Conservation (phyloP, 2,888 invertebrate species). For the Pterobdella sp. region DNA sequence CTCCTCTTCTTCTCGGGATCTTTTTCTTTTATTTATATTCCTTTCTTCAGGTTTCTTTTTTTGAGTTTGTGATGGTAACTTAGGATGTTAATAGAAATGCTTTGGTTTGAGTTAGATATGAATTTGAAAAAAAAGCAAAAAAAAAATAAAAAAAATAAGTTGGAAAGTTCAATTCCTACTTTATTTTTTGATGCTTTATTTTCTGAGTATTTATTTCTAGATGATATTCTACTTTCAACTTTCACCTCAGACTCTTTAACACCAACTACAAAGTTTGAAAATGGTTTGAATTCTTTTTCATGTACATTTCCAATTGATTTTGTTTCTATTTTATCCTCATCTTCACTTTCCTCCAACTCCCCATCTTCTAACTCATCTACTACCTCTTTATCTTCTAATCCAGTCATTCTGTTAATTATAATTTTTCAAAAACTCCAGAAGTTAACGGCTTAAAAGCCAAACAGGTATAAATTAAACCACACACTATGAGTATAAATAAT, state of each 20-base stretch:
- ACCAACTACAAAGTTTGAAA: too few relatives aligned
- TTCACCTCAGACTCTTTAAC: too few relatives aligned
- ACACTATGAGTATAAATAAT: too few relatives aligned
- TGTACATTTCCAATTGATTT: neutral
- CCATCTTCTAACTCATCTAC: slow-evolving; percentile 1
- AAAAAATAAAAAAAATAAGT: neutral
- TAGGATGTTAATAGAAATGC: neutral
- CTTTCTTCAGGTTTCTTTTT: neutral
- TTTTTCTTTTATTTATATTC: neutral
- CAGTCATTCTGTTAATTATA: slow-evolving; percentile 8
- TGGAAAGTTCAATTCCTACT: slow-evolving; percentile 2
- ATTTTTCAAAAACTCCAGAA: too few relatives aligned
- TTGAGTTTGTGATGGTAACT: neutral
- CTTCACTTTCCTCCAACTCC: neutral
- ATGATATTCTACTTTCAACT: neutral
- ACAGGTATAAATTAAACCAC: too few relatives aligned
- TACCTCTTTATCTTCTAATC: neutral
- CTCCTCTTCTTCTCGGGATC: neutral
- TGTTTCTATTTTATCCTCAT: neutral
- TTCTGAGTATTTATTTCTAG: neutral
- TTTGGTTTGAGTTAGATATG: neutral
- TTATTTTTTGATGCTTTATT: neutral
- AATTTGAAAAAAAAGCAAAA: neutral
- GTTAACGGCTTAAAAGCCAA: too few relatives aligned
- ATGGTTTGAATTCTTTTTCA: too few relatives aligned